phyloP scores from a whole-genome alignment of 2,113 vertebrate species.

The Onychostoma macrolepis region DNA sequence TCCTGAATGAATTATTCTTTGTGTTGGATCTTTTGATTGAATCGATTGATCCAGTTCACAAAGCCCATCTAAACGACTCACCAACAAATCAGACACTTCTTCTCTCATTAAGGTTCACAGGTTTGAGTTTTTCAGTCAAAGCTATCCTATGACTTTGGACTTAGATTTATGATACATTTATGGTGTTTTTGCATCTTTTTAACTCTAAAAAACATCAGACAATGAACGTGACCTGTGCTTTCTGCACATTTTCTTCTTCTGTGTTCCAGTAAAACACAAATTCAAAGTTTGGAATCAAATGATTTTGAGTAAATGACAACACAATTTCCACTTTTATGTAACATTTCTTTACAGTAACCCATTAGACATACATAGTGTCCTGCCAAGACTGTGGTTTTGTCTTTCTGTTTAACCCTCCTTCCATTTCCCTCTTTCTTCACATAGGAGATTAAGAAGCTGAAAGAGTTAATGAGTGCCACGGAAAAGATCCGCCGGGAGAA shows the following conservation, averaged over 20 bases:
- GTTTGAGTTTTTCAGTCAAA: background rate
- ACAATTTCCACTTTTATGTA: background rate
- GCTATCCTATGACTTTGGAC: background rate
- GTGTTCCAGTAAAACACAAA: background rate
- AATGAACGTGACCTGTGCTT: background rate
- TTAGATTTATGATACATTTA: background rate
- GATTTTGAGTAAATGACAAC: background rate
- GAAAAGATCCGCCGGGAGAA: slow-evolving; percentile 92
- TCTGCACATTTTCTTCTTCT: background rate
- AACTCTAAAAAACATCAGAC: background rate
- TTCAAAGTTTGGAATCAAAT: background rate
- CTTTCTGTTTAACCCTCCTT: background rate
- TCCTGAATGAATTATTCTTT: background rate
- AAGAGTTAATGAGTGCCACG: slow-evolving; percentile 88
- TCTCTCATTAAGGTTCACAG: background rate
- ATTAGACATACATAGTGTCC: background rate
- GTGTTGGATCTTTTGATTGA: background rate
- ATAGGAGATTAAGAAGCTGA: slow-evolving; percentile 94
- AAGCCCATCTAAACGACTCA: background rate
- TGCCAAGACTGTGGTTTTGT: background rate
- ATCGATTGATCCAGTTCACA: background rate
- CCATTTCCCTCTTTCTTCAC: background rate
- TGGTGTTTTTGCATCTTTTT: background rate
- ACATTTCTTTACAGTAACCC: background rate
- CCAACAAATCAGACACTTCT: background rate